Evolutionary conservation across 2,888 invertebrate species (phyloP), one percentile per base, ranked within the genome.

Genomic region (Folsomia manolachei): DNA sequence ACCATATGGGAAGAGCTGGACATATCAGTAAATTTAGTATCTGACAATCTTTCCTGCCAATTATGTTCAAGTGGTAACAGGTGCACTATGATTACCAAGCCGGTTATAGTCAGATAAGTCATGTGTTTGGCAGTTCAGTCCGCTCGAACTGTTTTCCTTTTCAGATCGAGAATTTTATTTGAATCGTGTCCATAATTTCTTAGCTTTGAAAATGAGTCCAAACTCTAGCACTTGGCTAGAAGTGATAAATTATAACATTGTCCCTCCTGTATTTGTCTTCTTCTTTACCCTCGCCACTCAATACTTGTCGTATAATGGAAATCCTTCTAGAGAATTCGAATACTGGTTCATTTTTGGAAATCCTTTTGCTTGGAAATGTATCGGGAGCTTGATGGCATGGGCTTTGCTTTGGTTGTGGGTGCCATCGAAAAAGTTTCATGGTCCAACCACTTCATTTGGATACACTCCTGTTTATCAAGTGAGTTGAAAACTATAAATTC

Each of bases 361-460:
- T 78, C n/a, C 61, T 1, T 82, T 82, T 76, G 81, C 83, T 21
- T 83, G 83, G 83, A 78, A 76, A 53, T 76, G 81, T 21, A 81
- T 84, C 18, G 75, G 67, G 1, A 72, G 75, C 4, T 76, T 83
- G 67, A 63, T 81, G 24, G 23, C 82, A 0, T 87, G 85, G 84
- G 84, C 85, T 1, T 78, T 84, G n/a, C 24, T 84, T 18, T 84
- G 85, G 81, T 83, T 86, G 81, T 82, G 82, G 71, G 72, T 86
- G 0, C 83, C 83, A 1, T 79, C 81, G 72, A 83, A 83, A 60
- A 82, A 79, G 14, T 84, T 83, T 56, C 71, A 81, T 39, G 87
- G 87, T 1, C 87, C 87, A 0, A 81, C 83, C 2, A 86, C 87
- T 0, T 82, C 83, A 7, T 85, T 84, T 71, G 87, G 86, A 19